Conservation (phyloP, 2,113 vertebrate genomes). For the Neomonachus schauinslandi region DNA sequence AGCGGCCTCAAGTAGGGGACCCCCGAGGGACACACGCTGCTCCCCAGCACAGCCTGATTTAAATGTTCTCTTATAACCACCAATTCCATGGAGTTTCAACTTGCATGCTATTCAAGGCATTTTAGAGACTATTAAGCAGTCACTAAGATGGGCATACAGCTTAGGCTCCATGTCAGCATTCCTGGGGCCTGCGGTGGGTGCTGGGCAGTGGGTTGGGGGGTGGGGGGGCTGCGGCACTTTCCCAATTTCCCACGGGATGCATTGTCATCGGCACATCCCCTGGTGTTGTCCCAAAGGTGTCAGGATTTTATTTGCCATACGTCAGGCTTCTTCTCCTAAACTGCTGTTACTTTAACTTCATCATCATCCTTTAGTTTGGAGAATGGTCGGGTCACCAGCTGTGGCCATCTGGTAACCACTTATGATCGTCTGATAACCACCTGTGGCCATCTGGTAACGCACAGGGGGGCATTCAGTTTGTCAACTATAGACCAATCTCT, state of each 20-base stretch:
- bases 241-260: fast-evolving
- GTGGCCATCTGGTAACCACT: background rate
- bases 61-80: too few relatives aligned
- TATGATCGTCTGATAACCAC: background rate
- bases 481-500: background rate
- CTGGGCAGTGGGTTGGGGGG: background rate
- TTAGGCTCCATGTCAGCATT: too few relatives aligned
- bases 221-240: fast-evolving
- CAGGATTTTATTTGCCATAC: too few relatives aligned
- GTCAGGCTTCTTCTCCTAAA: background rate
- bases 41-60: background rate
- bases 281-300: background rate
- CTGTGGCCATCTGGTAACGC: fast-evolving
- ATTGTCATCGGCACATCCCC: fast-evolving
- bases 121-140: background rate
- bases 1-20: background rate
- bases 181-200: background rate
- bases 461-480: background rate
- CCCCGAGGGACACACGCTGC: fast-evolving
- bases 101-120: too few relatives aligned
- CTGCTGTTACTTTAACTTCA: too few relatives aligned
- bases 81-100: fast-evolving
- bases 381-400: background rate
- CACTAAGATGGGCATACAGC: fast-evolving
- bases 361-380: background rate